Evolutionary conservation across 2,113 vertebrate species (phyloP), one percentile per base, ranked within the genome.

Genomic region (Clarias macrocephalus): DNA sequence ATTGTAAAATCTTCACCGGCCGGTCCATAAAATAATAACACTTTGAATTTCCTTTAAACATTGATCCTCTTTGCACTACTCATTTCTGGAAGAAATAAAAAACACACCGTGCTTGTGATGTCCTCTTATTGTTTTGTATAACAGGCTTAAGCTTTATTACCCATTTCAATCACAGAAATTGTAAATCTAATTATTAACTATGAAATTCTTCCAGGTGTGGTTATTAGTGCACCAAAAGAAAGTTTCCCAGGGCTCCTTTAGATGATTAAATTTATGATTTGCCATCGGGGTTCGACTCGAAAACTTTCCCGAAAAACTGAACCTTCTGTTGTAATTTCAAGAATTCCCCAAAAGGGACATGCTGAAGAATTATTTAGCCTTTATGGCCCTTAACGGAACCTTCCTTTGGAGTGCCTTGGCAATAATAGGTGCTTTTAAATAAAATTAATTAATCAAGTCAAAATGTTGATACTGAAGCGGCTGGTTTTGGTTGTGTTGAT

Each of bases 141-240:
- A 75, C 25, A 23, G 10, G 11, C 19, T 76, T 48, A 15, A 77
- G 13, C 48, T 48, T 48, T 25, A 75, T 75, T 37, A 48, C 0
- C 30, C 54, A 8, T 54, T 77, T 77, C 23, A 77, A 52, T 25
- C 23, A 15, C 75, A 30, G 28, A 60, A 42, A 42, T 63, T 60
- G 28, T 37, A 54, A 77, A 48, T 83, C 48, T 88, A 79, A 79
- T 70, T 68, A 70, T 79, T 83, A 52, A 5, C 1, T 52, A n/a
- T 76, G 52, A 56, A n/a, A 28, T 57, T 79, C 18, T 42, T 15
- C 13, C 42, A 52, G 37, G 75, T 56, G 25, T 2, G 3, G 48
- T 56, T 28, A 28, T 56, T n/a, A 28, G 15, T 77, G 25, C 15
- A 18, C 25, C 25, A 72, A 19, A 70, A 37, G 37, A 33, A 19